Base-by-base conservation (phyloP, 2,113 vertebrate genomes). In the Acrocephalus arundinaceus region DNA sequence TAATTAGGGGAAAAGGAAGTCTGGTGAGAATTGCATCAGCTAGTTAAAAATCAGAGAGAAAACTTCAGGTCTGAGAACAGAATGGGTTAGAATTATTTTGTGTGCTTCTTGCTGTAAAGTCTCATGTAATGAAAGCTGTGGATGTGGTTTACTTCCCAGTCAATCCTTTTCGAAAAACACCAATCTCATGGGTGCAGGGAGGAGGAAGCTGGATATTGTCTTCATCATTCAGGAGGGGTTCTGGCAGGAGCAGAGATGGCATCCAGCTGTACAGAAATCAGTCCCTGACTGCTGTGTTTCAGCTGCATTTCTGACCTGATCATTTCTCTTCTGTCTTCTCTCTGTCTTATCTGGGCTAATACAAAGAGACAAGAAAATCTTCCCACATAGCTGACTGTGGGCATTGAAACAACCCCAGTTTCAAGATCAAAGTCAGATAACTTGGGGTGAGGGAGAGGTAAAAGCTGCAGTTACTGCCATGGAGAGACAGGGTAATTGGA, bases 371-470 rank as follows among this genome's bases (percentile, higher is more conserved):
- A 87, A 27, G 73, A 70, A 71, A 71, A 55, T 16, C 23, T 82
- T 18, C 24, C 16, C 39, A 18, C 30, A 14, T 35, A 24, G 6
- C 30, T 87, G 48, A 39, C 9, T 43, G 33, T 46, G 1, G 39
- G 70, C 48, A 74, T 3, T n/a, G 24, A 90, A 63, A 48, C 45
- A 33, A 3, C 24, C 12, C 4, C n/a, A 39, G 39, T 15, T 77
- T 58, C 57, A 59, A 75, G 70, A 85, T 63, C 65, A 93, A 89
- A 96, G 89, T 45, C 91, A 77, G 72, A 77, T 19, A 70, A 6
- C 3, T 15, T 2, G 4, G 46, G 37, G 75, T 55, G 59, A 79
- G 11, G 48, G 58, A 65, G 74, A 82, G 28, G 25, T 66, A 68
- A 92, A 83, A 76, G 33, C 58, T 76, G 23, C 37, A 33, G 11